phyloP scores from a whole-genome alignment of 2,888 invertebrate genomes.

The Trissoscelio sp. region DNA sequence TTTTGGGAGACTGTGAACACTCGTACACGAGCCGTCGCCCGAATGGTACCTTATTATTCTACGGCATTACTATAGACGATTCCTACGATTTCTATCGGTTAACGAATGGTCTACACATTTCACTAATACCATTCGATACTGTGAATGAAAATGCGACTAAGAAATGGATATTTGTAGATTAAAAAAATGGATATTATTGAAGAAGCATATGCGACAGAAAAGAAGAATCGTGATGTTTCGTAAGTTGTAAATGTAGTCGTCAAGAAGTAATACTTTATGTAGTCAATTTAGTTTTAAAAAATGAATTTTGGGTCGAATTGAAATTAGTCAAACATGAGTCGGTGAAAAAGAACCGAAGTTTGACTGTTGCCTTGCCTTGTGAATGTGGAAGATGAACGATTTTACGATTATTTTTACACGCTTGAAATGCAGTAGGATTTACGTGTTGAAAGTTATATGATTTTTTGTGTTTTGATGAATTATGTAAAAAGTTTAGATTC shows the following conservation, averaged over 20 bases:
- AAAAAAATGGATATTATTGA: constrained; percentile 3
- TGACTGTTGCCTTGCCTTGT: constrained; percentile 19
- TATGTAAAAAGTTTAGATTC: no score
- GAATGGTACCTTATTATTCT: constrained; percentile 49
- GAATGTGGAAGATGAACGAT: constrained; percentile 39
- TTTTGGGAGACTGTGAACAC: constrained; percentile 12
- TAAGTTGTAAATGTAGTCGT: constrained; percentile 1
- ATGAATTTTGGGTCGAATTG: not conserved
- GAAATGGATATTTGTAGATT: constrained; percentile 13
- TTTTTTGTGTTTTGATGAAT: no score
- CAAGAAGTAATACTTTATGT: constrained; percentile 45
- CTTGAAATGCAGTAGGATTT: not conserved
- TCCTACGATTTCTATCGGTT: constrained; percentile 52
- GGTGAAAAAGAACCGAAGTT: constrained; percentile 20
- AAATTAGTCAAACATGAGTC: constrained; percentile 2
- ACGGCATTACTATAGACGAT: constrained; percentile 49
- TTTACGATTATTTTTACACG: constrained; percentile 20
- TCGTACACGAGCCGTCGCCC: constrained; percentile 31
- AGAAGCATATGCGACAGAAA: constrained; percentile 25
- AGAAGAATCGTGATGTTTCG: constrained; percentile 18
- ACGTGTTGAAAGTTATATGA: no score
- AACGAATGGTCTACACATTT: constrained; percentile 51
- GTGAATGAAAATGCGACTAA: constrained; percentile 45
- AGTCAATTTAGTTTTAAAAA: constrained; percentile 28
- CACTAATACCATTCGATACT: constrained; percentile 47